Base-by-base conservation (phyloP, 2,888 invertebrate species). In the Pristionchus fissidentatus region DNA sequence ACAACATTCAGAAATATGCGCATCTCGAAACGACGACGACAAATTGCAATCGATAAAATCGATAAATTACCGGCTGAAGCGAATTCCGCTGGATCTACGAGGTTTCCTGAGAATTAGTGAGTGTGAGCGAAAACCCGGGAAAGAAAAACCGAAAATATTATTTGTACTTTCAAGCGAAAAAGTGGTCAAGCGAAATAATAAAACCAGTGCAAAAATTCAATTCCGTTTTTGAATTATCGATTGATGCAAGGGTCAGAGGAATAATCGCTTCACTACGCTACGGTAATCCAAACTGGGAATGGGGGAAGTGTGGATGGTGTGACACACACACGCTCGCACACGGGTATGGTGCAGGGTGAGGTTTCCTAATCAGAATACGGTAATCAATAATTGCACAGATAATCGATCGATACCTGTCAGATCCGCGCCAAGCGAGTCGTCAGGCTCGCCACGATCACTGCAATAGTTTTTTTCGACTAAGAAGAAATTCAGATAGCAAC, bases 81-180 rank as follows among this genome's bases (percentile, higher is more conserved):
- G 94, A 97, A 98, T 94, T 98, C 98, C 92, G 97, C 98, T 89
- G 98, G 98, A 94, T 98, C 97, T 87, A 98, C 98, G 96, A 96
- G 96, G 93, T 96, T 96, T 92, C 97, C 97, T 96, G 94, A 38
- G 86, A 60, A 60, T 41, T 15, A 26, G 13, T 26, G 60, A 60
- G 29, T 3, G 32, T 10, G n/a, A 75, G 19, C 4, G 41, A 13
- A 1, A 19, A 75, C 38, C 46, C 22, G n/a, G 55, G 55, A 78
- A 78, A 32, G 55, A 19, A 19, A 78, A 35, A 38, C 78, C 49
- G 26, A 78, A 78, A 78, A 26, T 15, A 41, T 75, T 46, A 29
- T 75, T 26, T n/a, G n/a, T n/a, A n/a, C n/a, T n/a, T n/a, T n/a
- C 38, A n/a, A 55, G 55, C 4, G 41, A 66, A 38, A 38, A 3